phyloP scores from a whole-genome alignment of 2,797 vertebrate genomes.

The Anguilla obscura region DNA sequence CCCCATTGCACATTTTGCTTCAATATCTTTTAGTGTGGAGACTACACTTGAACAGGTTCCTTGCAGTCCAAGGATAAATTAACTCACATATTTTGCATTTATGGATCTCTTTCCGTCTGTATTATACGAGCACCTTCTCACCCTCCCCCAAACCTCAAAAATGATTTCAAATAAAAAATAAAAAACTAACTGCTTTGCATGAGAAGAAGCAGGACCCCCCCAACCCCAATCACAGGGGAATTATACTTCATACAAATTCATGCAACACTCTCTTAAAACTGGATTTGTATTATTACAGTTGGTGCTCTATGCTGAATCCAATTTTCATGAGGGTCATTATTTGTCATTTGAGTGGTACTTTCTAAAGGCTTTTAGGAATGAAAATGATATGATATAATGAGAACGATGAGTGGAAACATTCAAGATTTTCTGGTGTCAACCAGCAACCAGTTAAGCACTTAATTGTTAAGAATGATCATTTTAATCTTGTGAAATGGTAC shows the following conservation, averaged over 20 bases:
- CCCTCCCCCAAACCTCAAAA: no score
- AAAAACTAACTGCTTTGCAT: no score
- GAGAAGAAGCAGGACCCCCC: no score
- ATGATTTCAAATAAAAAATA: no score
- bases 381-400: background rate
- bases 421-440: background rate
- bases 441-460: background rate
- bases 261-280: background rate
- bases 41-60: background rate
- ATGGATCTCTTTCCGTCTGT: background rate
- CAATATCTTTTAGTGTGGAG: background rate
- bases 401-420: background rate
- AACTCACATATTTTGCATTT: background rate
- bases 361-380: background rate
- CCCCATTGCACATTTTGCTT: background rate
- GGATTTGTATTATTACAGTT: background rate
- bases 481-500: background rate
- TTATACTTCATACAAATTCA: no score
- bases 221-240: no score
- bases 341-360: background rate
- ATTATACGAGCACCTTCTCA: no score
- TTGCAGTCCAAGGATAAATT: background rate
- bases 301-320: background rate
- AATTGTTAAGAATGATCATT: background rate
- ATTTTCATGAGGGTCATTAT: background rate